These are phyloP conservation scores for Sinocyclocheilus grahami DNA, from an alignment of 2,113 vertebrate species.

Conservation along the genomic window DNA sequence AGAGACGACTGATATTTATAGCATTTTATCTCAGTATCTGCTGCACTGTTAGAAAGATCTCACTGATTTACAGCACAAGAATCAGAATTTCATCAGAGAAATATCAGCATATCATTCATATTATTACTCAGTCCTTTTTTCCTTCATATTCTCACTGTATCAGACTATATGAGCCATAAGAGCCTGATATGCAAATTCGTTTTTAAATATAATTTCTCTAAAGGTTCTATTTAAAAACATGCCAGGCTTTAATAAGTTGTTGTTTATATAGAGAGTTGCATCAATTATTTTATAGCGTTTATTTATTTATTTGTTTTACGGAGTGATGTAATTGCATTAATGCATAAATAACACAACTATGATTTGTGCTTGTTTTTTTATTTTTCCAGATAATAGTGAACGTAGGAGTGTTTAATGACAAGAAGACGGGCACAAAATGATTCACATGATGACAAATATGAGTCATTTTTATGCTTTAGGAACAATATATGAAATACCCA, in stretches of 20 bases:
- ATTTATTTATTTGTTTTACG: no score
- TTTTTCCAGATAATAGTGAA: neutral
- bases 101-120: no score
- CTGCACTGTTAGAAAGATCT: no score
- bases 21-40: no score
- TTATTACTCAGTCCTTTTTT: neutral
- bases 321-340: neutral
- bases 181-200: no score
- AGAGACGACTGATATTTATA: no score
- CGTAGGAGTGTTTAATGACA: neutral
- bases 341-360: neutral
- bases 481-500: neutral
- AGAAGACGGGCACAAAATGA: neutral
- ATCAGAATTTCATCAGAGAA: no score
- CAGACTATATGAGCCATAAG: no score
- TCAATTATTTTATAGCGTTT: neutral
- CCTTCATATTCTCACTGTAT: no score
- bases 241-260: neutral
- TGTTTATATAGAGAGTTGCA: neutral
- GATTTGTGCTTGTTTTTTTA: neutral
- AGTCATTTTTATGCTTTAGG: neutral
- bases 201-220: neutral
- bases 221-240: neutral
- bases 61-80: no score
- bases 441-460: neutral